A percentile compares a stretch with the other conserved stretches of the same genome.
Evolutionary conservation across 2,797 vertebrate species (phyloP).

Genomic region (Gobio occitaniae): DNA sequence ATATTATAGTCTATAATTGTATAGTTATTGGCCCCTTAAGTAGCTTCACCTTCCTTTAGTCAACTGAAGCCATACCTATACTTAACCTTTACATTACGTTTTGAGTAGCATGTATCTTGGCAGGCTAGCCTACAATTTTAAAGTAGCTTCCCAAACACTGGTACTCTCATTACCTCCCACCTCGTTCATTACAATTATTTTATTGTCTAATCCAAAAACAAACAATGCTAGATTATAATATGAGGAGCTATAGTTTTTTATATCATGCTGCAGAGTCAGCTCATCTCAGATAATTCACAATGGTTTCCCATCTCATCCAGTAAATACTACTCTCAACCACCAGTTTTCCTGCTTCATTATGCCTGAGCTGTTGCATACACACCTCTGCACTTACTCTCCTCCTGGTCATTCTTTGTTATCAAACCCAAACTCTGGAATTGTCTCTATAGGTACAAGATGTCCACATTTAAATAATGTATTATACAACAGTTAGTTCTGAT

Average conservation of each 20-base stretch:
- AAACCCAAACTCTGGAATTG: background rate
- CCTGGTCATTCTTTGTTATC: background rate
- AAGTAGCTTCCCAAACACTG: background rate
- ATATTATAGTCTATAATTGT: background rate
- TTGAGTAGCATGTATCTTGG: background rate
- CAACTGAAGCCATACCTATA: background rate
- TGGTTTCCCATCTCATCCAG: background rate
- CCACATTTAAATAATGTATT: slow-evolving; percentile 3
- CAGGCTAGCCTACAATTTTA: background rate
- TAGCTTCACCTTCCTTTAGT: background rate
- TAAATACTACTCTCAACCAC: background rate
- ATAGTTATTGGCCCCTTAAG: background rate
- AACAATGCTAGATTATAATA: background rate
- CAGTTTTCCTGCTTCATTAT: background rate
- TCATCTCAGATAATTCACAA: background rate
- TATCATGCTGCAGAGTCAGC: background rate
- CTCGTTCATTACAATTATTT: background rate
- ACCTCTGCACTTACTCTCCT: background rate
- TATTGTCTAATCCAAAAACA: background rate
- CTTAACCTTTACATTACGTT: background rate
- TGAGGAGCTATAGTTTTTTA: background rate
- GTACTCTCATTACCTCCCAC: background rate
- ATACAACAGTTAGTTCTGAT: background rate
- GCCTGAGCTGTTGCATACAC: background rate
- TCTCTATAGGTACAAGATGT: background rate